Percentiles rank a stretch among this genome's conserved stretches.
These are phyloP conservation scores for Xiphophorus birchmanni DNA, from an alignment of 2,797 vertebrate species.

Conservation along the genomic window DNA sequence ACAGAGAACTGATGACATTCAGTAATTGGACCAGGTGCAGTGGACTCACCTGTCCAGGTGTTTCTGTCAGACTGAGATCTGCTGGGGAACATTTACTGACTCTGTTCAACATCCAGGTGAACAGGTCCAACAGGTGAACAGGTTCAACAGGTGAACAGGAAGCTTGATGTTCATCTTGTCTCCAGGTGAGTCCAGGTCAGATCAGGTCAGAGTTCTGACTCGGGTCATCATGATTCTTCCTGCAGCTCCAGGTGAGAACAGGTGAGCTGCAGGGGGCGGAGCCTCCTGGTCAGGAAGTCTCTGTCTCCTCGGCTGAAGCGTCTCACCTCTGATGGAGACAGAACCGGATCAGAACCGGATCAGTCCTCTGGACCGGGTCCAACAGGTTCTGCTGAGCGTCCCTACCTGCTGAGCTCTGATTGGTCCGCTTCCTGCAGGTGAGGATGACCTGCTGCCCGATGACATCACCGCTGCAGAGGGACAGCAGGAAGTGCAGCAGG, in stretches of 20 bases:
- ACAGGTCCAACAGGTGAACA: too few species aligned
- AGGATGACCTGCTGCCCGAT: slow-evolving; percentile 64
- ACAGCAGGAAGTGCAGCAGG: slow-evolving; percentile 70
- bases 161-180: too few species aligned
- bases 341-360: too few species aligned
- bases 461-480: slow-evolving; percentile 59
- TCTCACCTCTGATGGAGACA: slow-evolving; percentile 46
- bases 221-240: too few species aligned
- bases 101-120: too few species aligned
- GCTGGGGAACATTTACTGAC: too few species aligned
- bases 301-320: slow-evolving; percentile 69
- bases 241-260: slow-evolving; percentile 56
- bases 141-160: too few species aligned
- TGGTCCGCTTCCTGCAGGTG: slow-evolving; percentile 65
- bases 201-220: too few species aligned
- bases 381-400: neutral
- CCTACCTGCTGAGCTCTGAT: slow-evolving; percentile 56
- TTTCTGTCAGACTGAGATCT: neutral
- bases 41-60: neutral
- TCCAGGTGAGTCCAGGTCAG: too few species aligned
- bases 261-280: slow-evolving; percentile 69
- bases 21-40: too few species aligned
- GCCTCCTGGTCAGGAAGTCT: slow-evolving; percentile 75
- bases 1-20: neutral
- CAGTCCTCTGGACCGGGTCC: too few species aligned